Evolutionary conservation across 2,113 vertebrate species (phyloP).

Genomic region (Toxostoma redivivum): DNA sequence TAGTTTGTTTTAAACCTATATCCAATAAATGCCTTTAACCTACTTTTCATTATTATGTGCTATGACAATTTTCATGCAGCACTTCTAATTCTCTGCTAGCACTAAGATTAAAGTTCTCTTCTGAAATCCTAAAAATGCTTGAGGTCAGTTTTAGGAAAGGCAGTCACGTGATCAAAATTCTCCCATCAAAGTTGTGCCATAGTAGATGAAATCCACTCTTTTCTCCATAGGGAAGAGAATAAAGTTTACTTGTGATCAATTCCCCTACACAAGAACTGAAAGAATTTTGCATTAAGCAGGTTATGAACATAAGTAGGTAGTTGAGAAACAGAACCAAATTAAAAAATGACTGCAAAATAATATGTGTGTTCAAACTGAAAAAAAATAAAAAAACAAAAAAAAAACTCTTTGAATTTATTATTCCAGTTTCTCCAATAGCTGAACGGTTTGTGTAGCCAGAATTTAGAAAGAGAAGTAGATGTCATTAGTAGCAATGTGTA

Average conservation of each 20-base stretch:
- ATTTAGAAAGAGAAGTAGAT: background rate
- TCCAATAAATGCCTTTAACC: background rate
- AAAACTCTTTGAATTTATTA: background rate
- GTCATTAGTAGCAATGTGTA: background rate
- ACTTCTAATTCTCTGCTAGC: background rate
- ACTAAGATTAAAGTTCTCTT: background rate
- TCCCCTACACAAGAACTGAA: background rate
- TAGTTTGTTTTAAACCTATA: background rate
- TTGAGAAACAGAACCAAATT: background rate
- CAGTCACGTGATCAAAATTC: background rate
- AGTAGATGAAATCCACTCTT: background rate
- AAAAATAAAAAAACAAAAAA: too few relatives aligned
- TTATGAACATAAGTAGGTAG: background rate
- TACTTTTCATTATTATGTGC: background rate
- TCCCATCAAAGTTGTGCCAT: background rate
- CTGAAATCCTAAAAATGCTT: background rate
- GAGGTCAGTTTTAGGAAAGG: background rate
- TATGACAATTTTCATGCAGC: background rate
- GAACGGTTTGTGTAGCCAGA: background rate
- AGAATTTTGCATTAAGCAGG: background rate
- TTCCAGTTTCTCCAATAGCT: background rate
- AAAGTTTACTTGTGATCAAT: background rate
- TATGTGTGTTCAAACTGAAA: background rate
- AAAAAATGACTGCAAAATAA: background rate
- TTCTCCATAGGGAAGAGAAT: background rate